These are phyloP conservation scores for Eristalis tenax DNA, from an alignment of 2,888 invertebrate species.

Conservation along the genomic window DNA sequence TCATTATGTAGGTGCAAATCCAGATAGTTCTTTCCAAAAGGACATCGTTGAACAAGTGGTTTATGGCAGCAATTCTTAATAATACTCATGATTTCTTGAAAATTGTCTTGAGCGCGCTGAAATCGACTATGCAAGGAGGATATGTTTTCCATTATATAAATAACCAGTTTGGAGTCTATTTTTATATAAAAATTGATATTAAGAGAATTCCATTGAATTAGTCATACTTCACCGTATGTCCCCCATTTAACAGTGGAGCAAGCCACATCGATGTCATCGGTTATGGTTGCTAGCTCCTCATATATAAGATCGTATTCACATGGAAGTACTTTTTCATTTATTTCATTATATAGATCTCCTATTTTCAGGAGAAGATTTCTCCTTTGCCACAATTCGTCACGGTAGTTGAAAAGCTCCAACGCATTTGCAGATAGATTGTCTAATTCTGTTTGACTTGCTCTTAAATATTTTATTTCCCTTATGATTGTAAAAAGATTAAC, in stretches of 20 bases:
- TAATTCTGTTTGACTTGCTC: not conserved
- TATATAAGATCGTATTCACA: constrained; percentile 90
- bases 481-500: constrained; percentile 42
- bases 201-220: not conserved
- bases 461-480: constrained; percentile 63
- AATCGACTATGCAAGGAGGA: constrained; percentile 75
- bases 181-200: not conserved
- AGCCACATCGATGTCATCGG: constrained; percentile 86
- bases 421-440: constrained; percentile 74
- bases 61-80: constrained; percentile 87
- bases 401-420: constrained; percentile 75
- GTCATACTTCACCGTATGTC: constrained; percentile 85
- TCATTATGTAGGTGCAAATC: constrained; percentile 78
- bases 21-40: constrained; percentile 77
- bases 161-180: constrained; percentile 75
- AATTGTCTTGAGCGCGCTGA: constrained; percentile 84
- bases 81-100: constrained; percentile 83
- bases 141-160: constrained; percentile 75
- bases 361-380: constrained; percentile 83
- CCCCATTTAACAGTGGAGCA: constrained; percentile 90
- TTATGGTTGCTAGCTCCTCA: constrained; percentile 89
- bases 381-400: constrained; percentile 77
- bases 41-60: constrained; percentile 89
- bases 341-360: constrained; percentile 91
- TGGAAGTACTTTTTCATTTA: constrained; percentile 86